Evolutionary conservation across 2,888 invertebrate species (phyloP).

Genomic region (Tipula helvola): DNA sequence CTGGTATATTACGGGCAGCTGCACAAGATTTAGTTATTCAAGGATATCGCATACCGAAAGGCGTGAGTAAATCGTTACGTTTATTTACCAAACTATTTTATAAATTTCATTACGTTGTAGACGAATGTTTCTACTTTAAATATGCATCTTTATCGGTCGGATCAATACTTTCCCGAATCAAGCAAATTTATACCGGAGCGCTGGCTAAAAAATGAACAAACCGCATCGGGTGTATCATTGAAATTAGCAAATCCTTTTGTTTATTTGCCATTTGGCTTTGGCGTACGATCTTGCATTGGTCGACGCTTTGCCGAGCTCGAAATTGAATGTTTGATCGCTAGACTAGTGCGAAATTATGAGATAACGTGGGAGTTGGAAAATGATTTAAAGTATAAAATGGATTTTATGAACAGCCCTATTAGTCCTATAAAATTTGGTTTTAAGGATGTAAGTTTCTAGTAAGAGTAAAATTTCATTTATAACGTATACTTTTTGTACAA

Average conservation of each 20-base stretch:
- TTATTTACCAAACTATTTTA: background rate
- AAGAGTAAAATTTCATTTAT: background rate
- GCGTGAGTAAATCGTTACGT: constrained; percentile 33
- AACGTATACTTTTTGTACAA: too few relatives aligned
- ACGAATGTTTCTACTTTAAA: constrained; percentile 18
- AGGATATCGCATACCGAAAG: constrained; percentile 47
- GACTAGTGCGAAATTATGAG: constrained; percentile 32
- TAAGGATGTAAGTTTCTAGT: constrained; percentile 15
- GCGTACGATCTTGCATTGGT: background rate
- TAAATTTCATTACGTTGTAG: background rate
- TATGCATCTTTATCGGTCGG: constrained; percentile 29
- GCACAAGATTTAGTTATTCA: constrained; percentile 43
- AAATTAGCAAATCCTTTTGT: constrained; percentile 24
- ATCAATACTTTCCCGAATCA: constrained; percentile 45
- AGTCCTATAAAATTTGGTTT: constrained; percentile 24
- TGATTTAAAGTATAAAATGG: constrained; percentile 22
- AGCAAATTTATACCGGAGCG: constrained; percentile 53
- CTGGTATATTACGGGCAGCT: constrained; percentile 42
- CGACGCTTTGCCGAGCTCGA: background rate
- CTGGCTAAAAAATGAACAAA: constrained; percentile 39
- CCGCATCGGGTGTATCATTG: constrained; percentile 16
- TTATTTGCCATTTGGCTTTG: constrained; percentile 24
- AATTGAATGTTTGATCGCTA: constrained; percentile 17
- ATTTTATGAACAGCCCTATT: constrained; percentile 24
- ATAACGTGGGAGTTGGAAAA: constrained; percentile 29